Percentiles rank a stretch among this genome's conserved stretches.
Conservation (phyloP, 2,888 invertebrate species). For the Cantharis lateralis region DNA sequence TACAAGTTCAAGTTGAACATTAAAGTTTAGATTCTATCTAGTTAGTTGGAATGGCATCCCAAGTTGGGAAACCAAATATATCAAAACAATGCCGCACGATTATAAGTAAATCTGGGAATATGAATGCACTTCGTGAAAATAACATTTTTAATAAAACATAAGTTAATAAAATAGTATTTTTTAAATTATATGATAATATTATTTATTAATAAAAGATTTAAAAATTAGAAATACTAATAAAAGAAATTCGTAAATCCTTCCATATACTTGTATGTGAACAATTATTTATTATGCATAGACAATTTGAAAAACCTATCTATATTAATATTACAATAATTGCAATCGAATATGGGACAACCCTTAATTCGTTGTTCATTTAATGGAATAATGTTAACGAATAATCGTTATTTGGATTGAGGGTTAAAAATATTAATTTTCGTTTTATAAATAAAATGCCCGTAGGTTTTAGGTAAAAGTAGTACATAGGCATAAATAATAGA, state of each 20-base stretch:
- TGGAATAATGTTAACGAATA: not conserved
- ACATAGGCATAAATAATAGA: not conserved
- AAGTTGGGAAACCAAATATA: not conserved
- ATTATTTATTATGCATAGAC: too few relatives aligned
- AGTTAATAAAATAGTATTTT: too few relatives aligned
- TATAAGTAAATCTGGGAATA: too few relatives aligned
- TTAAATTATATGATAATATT: too few relatives aligned
- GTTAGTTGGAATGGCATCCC: not conserved
- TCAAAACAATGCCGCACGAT: not conserved
- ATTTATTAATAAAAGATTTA: too few relatives aligned
- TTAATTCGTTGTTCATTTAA: not conserved
- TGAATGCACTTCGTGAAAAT: too few relatives aligned
- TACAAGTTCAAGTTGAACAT: not conserved
- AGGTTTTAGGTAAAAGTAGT: not conserved
- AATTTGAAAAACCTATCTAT: not conserved
- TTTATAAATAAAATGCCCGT: not conserved
- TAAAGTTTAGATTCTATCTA: not conserved
- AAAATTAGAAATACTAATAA: too few relatives aligned
- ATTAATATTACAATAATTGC: not conserved
- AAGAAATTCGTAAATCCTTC: too few relatives aligned
- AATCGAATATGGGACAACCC: not conserved
- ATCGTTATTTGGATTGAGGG: not conserved
- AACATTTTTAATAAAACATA: too few relatives aligned
- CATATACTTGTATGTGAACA: too few relatives aligned
- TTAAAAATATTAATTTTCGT: not conserved